Evolutionary conservation across 2,113 vertebrate species (phyloP).

Genomic region (Holacanthus passer): DNA sequence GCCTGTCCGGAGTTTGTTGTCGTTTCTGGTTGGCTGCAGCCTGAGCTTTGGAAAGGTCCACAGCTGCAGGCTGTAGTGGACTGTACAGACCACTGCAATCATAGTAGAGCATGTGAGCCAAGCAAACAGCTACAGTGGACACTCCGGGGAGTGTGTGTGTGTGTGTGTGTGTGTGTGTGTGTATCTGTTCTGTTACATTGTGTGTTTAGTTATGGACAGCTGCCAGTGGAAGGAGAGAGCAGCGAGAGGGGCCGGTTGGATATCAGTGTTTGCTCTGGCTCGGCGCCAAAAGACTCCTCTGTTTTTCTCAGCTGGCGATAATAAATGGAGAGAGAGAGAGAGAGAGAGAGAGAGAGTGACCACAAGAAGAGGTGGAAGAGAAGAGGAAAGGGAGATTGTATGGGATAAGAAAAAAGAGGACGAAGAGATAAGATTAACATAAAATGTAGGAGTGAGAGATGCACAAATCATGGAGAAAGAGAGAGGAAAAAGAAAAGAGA

Average conservation of each 20-base stretch:
- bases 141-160: conserved; percentile 57
- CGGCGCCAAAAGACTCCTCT: conserved; percentile 61
- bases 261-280: conserved; percentile 79
- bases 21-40: conserved; percentile 67
- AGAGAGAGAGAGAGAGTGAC: conserved; percentile 6
- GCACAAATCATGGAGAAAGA: not conserved
- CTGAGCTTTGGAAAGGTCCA: conserved; percentile 57
- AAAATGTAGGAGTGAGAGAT: not conserved
- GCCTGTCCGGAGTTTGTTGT: conserved; percentile 61
- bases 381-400: not conserved
- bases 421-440: not conserved
- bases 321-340: conserved; percentile 59
- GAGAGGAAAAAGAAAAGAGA: not conserved
- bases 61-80: conserved; percentile 74
- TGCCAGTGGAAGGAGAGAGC: conserved; percentile 70
- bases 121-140: conserved; percentile 73
- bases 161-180: conserved; percentile 45
- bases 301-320: conserved; percentile 74
- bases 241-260: conserved; percentile 54
- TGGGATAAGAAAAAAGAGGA: not conserved
- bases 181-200: conserved; percentile 62
- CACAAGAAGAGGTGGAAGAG: not conserved
- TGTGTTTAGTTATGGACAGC: conserved; percentile 78
- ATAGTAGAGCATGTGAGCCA: conserved; percentile 65
- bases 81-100: conserved; percentile 69